phyloP scores from a whole-genome alignment of 2,797 vertebrate species.

The Acanthurus tractus region DNA sequence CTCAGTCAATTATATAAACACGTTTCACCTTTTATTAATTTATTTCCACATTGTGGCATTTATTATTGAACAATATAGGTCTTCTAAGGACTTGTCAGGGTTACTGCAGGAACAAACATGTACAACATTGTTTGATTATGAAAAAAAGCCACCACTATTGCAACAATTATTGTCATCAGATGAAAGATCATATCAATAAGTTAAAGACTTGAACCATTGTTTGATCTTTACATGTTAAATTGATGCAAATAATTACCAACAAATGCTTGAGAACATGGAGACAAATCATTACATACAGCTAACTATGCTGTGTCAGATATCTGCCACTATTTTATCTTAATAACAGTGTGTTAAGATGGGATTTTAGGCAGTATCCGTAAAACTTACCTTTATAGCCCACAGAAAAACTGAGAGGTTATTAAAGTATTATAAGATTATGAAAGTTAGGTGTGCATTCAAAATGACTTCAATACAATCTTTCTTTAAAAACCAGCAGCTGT shows the following conservation, averaged over 20 bases:
- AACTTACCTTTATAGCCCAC: not conserved
- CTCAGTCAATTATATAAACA: slow-evolving; percentile 4
- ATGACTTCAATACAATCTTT: not conserved
- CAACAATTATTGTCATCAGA: not conserved
- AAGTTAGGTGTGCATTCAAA: not conserved
- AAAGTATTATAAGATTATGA: not conserved
- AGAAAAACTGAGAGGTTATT: not conserved
- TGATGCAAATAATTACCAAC: not conserved
- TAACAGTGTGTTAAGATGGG: not conserved
- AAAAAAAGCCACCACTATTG: no score
- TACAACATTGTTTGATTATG: not conserved
- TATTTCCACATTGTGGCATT: slow-evolving; percentile 1
- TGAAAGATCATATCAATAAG: not conserved
- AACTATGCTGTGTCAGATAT: not conserved
- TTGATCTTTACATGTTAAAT: not conserved
- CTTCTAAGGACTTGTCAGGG: not conserved
- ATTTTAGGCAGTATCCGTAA: not conserved
- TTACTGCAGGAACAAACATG: not conserved
- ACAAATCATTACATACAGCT: not conserved
- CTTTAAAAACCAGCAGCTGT: not conserved
- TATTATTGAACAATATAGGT: not conserved
- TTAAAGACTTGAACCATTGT: not conserved
- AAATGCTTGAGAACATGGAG: not conserved
- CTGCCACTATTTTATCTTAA: no score
- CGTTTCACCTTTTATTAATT: slow-evolving; percentile 6